Evolutionary conservation across 2,888 invertebrate species (phyloP).

Genomic region (Zygogramma bicolorata): DNA sequence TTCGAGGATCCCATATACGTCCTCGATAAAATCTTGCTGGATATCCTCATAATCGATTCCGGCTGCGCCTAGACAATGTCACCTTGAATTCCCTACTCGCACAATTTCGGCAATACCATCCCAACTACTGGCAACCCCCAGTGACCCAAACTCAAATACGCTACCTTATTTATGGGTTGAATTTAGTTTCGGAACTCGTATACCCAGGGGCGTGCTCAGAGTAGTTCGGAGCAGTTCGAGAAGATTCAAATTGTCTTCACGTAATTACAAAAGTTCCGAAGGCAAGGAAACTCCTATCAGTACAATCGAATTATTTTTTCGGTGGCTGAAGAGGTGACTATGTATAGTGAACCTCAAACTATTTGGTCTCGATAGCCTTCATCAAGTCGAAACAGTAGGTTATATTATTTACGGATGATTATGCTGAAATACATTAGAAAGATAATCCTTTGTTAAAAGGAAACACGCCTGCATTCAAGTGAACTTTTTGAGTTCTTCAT

Average conservation of each 20-base stretch:
- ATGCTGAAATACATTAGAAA: no score
- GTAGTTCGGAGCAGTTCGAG: neutral
- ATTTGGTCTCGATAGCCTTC: no score
- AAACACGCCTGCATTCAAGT: no score
- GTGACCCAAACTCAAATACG: slow-evolving; percentile 3
- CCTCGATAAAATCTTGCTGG: neutral
- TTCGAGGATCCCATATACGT: neutral
- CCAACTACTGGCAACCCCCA: slow-evolving; percentile 5
- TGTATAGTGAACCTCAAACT: no score
- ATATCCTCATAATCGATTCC: neutral
- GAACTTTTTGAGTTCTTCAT: no score
- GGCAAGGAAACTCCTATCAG: neutral
- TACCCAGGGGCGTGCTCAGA: neutral
- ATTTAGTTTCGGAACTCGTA: neutral
- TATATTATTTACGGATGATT: no score
- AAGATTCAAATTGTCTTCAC: neutral
- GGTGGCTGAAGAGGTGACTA: no score
- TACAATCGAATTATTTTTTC: neutral
- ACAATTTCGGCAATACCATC: slow-evolving; percentile 9
- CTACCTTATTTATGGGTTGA: neutral
- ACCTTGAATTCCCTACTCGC: slow-evolving; percentile 2
- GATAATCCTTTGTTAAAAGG: no score
- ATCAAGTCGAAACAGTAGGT: no score
- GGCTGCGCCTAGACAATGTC: neutral
- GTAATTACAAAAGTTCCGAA: neutral